Evolutionary conservation across 2,888 invertebrate genomes (phyloP), one percentile per base, ranked within the genome.

Genomic region (Zaprionus bogoriensis): DNA sequence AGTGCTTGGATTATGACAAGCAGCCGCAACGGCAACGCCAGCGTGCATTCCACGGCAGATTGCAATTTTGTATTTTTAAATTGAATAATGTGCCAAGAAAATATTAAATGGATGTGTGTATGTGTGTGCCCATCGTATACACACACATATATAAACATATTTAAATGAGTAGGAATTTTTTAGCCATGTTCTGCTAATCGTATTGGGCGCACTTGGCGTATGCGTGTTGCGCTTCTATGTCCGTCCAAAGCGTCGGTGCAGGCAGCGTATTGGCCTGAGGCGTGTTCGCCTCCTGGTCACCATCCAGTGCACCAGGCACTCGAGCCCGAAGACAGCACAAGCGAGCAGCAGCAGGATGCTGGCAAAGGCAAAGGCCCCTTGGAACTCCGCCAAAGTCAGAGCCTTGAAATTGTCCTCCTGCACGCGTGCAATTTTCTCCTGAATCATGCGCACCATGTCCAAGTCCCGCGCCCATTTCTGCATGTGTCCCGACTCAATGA

Each of bases 401-500:
- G 79, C 72, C 46, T 78, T 78, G 10, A 88, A 77, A 2, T 65
- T 57, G 17, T 69, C 72, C 42, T 87, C 82, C 1, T 76, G 74
- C 9, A 73, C 77, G 0, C 64, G 67, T 1, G 65, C 65, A 2
- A 87, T 80, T 55, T 78, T 75, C 51, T 88, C 87, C 39, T 77
- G 82, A 5, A 89, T 78, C 39, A 70, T 73, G 22, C 89, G 88
- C 6, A 77, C 72, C 76, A 85, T 81, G 30, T 89, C 89, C 59
- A 90, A 52, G 17, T 91, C 90, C 0, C 87, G 74, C 1, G 88
- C 83, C 91, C 91, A 91, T 58, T 90, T 91, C 12, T 89, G 83
- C 73, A 91, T 84, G 36, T 90, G 89, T 0, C 91, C 91, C 32
- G 90, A 90, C 51, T 91, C 91, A 14, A 89, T 89, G 2, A 90